Evolutionary conservation across 2,888 invertebrate genomes (phyloP).

Genomic region (Diloba caeruleocephala): DNA sequence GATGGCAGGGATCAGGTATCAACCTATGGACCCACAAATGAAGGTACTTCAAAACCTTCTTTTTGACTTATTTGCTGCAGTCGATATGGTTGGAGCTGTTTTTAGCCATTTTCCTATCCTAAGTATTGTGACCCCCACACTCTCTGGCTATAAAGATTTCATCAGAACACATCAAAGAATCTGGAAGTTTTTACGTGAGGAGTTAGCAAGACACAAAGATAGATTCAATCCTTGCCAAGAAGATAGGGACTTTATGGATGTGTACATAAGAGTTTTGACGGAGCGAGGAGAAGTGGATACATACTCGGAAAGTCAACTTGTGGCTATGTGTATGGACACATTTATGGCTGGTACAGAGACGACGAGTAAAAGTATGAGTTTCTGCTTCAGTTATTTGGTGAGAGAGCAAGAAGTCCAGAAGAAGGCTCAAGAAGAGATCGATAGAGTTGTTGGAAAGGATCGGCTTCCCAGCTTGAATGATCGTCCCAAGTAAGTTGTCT

Average conservation of each 20-base stretch:
- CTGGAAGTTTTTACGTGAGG: conserved; percentile 92
- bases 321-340: conserved; percentile 95
- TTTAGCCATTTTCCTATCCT: conserved; percentile 95
- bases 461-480: conserved; percentile 92
- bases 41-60: conserved; percentile 91
- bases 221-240: conserved; percentile 88
- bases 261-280: conserved; percentile 92
- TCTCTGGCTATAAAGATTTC: conserved; percentile 93
- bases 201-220: conserved; percentile 92
- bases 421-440: conserved; percentile 94
- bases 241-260: conserved; percentile 94
- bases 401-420: conserved; percentile 92
- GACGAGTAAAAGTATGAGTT: conserved; percentile 93
- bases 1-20: conserved; percentile 94
- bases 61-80: conserved; percentile 91
- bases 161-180: conserved; percentile 91
- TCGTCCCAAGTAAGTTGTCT: conserved; percentile 89
- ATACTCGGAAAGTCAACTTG: conserved; percentile 92
- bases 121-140: conserved; percentile 91
- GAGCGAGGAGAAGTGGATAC: conserved; percentile 88
- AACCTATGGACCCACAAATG: conserved; percentile 91
- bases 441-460: conserved; percentile 91
- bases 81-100: conserved; percentile 94
- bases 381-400: conserved; percentile 93
- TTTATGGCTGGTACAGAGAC: conserved; percentile 97